Conservation (phyloP, 2,113 vertebrate species). For the Trinectes maculatus region DNA sequence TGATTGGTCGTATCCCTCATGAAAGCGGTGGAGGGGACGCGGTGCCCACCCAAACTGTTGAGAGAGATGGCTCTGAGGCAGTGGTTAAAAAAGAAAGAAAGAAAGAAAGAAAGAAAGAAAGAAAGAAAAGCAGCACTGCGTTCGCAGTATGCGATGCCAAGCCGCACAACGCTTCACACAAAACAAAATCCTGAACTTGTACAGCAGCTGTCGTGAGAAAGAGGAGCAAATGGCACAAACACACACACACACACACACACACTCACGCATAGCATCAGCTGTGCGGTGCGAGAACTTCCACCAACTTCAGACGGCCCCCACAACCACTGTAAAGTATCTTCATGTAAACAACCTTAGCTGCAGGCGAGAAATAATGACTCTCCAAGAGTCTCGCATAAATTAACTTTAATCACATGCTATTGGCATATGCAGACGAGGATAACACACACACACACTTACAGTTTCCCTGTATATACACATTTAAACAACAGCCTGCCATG, state of each 20-base stretch:
- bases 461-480: background rate
- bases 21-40: background rate
- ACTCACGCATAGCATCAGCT: constrained; percentile 37
- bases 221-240: constrained; percentile 60
- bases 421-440: background rate
- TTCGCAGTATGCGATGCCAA: constrained; percentile 40
- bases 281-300: constrained; percentile 45
- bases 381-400: background rate
- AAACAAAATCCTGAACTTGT: constrained; percentile 64
- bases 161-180: constrained; percentile 64
- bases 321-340: constrained; percentile 17
- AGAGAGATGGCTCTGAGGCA: constrained; percentile 36
- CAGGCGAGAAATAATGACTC: constrained; percentile 9
- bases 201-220: constrained; percentile 73
- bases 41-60: constrained; percentile 34
- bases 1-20: background rate
- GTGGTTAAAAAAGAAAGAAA: constrained; percentile 36
- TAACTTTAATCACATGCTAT: background rate
- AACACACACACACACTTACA: background rate
- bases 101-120: too few relatives aligned
- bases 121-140: too few relatives aligned
- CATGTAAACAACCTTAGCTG: constrained; percentile 15
- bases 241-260: constrained; percentile 8
- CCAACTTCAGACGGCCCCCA: constrained; percentile 36
- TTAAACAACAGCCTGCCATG: too few relatives aligned